Evolutionary conservation across 1,140 invertebrate species (phyloP).

Genomic region (Polypedilum vanderplanki): DNA sequence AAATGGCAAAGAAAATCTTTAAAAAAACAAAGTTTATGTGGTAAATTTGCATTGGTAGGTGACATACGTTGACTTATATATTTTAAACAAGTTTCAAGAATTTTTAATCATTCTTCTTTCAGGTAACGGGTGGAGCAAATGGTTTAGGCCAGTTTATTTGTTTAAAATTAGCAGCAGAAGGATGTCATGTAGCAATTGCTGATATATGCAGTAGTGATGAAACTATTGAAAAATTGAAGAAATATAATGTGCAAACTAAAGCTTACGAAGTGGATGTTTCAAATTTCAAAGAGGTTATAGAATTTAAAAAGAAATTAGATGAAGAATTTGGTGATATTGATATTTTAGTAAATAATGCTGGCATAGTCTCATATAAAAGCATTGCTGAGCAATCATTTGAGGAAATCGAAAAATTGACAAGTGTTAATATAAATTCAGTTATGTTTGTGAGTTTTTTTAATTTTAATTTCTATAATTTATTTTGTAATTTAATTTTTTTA

Average conservation of each 20-base stretch:
- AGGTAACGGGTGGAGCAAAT: constrained; percentile 41
- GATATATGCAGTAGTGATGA: constrained; percentile 42
- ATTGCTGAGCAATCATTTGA: constrained; percentile 39
- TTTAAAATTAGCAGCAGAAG: constrained; percentile 38
- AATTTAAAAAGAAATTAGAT: constrained; percentile 35
- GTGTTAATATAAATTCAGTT: constrained; percentile 41
- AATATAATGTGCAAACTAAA: constrained; percentile 38
- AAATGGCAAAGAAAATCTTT: no score
- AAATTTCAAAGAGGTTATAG: not conserved
- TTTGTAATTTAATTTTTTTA: not conserved
- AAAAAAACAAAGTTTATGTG: no score
- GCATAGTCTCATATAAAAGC: constrained; percentile 41
- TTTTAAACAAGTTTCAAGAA: no score
- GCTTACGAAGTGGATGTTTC: constrained; percentile 38
- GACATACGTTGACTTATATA: no score
- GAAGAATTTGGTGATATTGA: constrained; percentile 42
- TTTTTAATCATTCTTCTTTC: no score
- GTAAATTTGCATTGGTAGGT: no score
- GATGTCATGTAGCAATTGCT: constrained; percentile 41
- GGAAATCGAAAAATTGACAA: constrained; percentile 40
- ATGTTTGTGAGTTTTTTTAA: constrained; percentile 41
- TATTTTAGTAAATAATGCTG: constrained; percentile 42
- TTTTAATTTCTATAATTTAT: constrained; percentile 18
- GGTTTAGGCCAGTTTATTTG: constrained; percentile 42
- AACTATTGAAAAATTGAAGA: constrained; percentile 39